A percentile compares a stretch with the other conserved stretches of the same genome.
Evolutionary conservation across 2,888 invertebrate species (phyloP).

Genomic region (Rhamnusium bicolor): DNA sequence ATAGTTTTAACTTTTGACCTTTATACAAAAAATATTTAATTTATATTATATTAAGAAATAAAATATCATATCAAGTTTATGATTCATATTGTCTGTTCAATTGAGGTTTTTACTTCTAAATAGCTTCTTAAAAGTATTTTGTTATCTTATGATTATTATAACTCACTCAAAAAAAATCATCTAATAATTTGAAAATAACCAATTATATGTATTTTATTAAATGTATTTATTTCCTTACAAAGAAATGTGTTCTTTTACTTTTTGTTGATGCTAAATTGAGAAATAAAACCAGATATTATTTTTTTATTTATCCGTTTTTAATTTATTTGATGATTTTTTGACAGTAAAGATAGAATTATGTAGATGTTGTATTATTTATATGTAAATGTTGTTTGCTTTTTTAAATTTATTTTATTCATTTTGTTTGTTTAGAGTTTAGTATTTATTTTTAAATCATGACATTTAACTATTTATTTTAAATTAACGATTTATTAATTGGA

Average conservation of each 20-base stretch:
- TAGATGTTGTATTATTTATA: constrained; percentile 51
- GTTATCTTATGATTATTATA: constrained; percentile 25
- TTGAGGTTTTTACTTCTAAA: constrained; percentile 58
- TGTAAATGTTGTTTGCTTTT: constrained; percentile 66
- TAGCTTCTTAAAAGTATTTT: constrained; percentile 31
- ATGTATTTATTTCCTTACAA: constrained; percentile 17
- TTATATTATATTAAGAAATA: not conserved
- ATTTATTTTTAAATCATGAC: constrained; percentile 51
- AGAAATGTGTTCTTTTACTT: not conserved
- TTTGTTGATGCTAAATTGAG: not conserved
- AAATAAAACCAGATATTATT: constrained; percentile 2
- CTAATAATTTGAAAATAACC: constrained; percentile 10
- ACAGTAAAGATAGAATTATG: constrained; percentile 21
- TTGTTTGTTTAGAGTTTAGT: constrained; percentile 45
- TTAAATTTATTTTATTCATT: constrained; percentile 54
- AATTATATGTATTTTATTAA: not conserved
- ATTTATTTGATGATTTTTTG: constrained; percentile 20
- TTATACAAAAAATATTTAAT: constrained; percentile 4
- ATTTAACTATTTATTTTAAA: constrained; percentile 53
- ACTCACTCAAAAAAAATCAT: constrained; percentile 17
- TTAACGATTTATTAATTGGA: constrained; percentile 53
- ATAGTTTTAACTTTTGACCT: constrained; percentile 27
- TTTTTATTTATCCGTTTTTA: constrained; percentile 23
- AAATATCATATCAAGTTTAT: constrained; percentile 12
- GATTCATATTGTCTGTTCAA: constrained; percentile 54